Conservation (phyloP, 2,113 vertebrate species). For the Desmodus rotundus region DNA sequence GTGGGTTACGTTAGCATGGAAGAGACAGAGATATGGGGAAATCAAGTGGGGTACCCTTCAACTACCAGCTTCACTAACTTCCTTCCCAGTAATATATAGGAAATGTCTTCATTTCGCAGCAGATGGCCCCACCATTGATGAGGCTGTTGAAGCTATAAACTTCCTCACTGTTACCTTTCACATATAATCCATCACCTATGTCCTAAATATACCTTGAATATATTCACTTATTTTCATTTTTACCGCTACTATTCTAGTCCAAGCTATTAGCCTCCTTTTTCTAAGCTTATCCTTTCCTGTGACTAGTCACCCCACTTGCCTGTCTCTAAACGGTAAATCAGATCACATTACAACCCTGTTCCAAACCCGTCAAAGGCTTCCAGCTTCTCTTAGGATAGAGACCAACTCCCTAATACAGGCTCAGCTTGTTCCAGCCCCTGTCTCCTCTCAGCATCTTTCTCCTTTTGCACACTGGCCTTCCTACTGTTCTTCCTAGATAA, state of each 20-base stretch:
- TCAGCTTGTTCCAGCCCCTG: neutral
- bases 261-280: neutral
- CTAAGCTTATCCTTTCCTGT: neutral
- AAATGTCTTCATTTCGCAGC: neutral
- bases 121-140: neutral
- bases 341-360: neutral
- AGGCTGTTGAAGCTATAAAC: neutral
- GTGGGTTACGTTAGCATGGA: neutral
- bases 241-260: neutral
- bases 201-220: neutral
- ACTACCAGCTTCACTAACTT: neutral
- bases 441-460: neutral
- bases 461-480: neutral
- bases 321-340: neutral
- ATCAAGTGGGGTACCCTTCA: neutral
- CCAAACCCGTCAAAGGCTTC: neutral
- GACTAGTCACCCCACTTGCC: neutral
- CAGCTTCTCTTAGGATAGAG: neutral
- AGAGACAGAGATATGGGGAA: neutral
- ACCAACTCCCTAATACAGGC: neutral
- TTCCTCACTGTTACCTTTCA: neutral
- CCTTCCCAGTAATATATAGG: neutral
- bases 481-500: neutral
- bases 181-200: neutral
- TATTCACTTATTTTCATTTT: conserved; percentile 3